Percentiles rank a stretch among this genome's conserved stretches.
Evolutionary conservation across 2,888 invertebrate species (phyloP).

Genomic region (Pocota personata): DNA sequence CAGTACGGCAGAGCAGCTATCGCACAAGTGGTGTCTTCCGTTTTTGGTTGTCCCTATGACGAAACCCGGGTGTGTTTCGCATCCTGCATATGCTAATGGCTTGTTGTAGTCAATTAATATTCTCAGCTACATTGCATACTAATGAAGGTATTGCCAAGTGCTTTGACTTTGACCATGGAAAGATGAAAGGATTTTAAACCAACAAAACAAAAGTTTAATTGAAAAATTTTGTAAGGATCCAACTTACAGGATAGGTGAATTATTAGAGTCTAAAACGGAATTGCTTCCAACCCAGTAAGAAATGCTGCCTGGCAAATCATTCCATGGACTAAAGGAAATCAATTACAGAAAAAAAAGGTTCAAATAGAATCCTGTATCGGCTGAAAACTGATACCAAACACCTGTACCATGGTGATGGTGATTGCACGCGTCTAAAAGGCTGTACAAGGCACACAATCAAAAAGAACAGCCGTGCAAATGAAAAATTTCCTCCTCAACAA

Average conservation of each 20-base stretch:
- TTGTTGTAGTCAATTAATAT: conserved; percentile 74
- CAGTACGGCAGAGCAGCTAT: conserved; percentile 44
- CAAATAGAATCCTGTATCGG: neutral
- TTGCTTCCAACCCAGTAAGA: no score
- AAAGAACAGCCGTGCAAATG: conserved; percentile 32
- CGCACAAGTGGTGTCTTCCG: conserved; percentile 67
- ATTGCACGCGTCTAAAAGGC: neutral
- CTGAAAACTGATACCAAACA: conserved; percentile 33
- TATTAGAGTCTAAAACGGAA: neutral
- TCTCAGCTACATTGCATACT: conserved; percentile 66
- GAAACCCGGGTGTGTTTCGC: conserved; percentile 35
- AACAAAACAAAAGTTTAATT: conserved; percentile 50
- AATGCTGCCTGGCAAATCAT: no score
- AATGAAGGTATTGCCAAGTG: conserved; percentile 49
- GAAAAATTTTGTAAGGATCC: no score
- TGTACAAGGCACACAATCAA: conserved; percentile 19
- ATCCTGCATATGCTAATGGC: conserved; percentile 71
- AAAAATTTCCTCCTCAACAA: conserved; percentile 61
- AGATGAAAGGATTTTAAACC: conserved; percentile 45
- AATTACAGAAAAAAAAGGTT: neutral
- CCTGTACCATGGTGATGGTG: conserved; percentile 13
- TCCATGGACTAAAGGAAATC: neutral
- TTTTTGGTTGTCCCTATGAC: conserved; percentile 23
- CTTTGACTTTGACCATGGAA: conserved; percentile 60
- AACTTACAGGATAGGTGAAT: neutral